These are phyloP conservation scores for Melanostoma mellinum DNA, from an alignment of 2,888 invertebrate genomes.

Conservation along the genomic window DNA sequence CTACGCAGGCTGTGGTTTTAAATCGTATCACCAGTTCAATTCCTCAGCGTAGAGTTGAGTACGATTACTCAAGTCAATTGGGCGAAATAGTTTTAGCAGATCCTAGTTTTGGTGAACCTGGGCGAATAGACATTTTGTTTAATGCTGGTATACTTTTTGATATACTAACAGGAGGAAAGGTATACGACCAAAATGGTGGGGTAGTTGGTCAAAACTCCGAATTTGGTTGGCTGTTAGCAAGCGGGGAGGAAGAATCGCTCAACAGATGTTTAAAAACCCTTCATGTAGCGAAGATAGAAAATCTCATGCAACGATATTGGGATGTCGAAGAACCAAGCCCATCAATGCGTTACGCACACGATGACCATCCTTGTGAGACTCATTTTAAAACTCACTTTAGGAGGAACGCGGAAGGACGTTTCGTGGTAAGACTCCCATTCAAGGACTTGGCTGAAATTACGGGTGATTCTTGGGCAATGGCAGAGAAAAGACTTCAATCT, in stretches of 20 bases:
- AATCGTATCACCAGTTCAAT: constrained; percentile 1
- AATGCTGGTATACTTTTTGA: constrained; percentile 18
- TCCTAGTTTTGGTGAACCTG: not conserved
- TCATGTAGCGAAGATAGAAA: not conserved
- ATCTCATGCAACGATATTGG: constrained; percentile 13
- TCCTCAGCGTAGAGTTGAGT: constrained; percentile 2
- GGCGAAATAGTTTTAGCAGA: not conserved
- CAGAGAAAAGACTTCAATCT: constrained; percentile 3
- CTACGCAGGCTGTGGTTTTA: constrained; percentile 3
- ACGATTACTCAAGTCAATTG: not conserved
- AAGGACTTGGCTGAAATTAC: constrained; percentile 9
- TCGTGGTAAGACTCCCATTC: constrained; percentile 11
- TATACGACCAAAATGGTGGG: not conserved
- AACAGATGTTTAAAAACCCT: not conserved
- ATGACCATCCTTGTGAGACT: constrained; percentile 58
- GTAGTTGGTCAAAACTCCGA: constrained; percentile 4
- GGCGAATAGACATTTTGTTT: constrained; percentile 13
- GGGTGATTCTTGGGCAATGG: constrained; percentile 20
- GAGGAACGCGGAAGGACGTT: constrained; percentile 8
- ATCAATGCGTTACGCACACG: constrained; percentile 50
- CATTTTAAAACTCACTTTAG: constrained; percentile 35
- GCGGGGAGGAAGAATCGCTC: not conserved
- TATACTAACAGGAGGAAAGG: not conserved
- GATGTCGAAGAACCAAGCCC: constrained; percentile 25
- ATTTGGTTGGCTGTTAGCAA: not conserved